phyloP scores from a whole-genome alignment of 2,113 vertebrate genomes.

The Trematomus loennbergii region DNA sequence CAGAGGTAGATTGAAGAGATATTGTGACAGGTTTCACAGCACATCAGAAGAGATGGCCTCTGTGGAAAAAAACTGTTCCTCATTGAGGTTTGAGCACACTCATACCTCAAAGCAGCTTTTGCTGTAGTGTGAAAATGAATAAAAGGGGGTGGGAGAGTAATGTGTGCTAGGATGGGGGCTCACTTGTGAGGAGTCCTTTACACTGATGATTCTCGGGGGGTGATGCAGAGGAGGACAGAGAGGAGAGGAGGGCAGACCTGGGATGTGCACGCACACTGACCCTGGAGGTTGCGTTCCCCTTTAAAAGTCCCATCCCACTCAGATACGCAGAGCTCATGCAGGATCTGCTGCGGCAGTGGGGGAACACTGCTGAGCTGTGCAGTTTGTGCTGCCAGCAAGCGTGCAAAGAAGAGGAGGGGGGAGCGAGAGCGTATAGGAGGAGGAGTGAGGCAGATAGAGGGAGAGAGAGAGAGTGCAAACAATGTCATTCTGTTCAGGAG shows the following conservation, averaged over 20 bases:
- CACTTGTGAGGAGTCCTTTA: constrained; percentile 68
- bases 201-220: constrained; percentile 57
- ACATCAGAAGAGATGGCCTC: constrained; percentile 33
- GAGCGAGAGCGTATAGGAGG: constrained; percentile 67
- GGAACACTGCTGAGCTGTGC: constrained; percentile 92
- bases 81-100: constrained; percentile 55
- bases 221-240: constrained; percentile 56
- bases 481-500: constrained; percentile 91
- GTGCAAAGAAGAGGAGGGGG: constrained; percentile 81
- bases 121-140: constrained; percentile 70
- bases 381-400: constrained; percentile 88
- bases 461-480: constrained; percentile 84
- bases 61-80: constrained; percentile 45
- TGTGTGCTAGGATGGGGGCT: constrained; percentile 55
- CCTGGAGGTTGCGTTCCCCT: constrained; percentile 88
- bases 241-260: constrained; percentile 67
- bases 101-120: constrained; percentile 62
- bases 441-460: constrained; percentile 42
- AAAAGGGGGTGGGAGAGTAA: constrained; percentile 47
- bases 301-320: constrained; percentile 90
- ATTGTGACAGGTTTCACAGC: constrained; percentile 43
- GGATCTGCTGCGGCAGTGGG: constrained; percentile 89
- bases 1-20: constrained; percentile 23
- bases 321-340: constrained; percentile 90
- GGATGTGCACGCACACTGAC: constrained; percentile 76